phyloP scores from a whole-genome alignment of 2,888 invertebrate species.

The Lathronympha strigana region DNA sequence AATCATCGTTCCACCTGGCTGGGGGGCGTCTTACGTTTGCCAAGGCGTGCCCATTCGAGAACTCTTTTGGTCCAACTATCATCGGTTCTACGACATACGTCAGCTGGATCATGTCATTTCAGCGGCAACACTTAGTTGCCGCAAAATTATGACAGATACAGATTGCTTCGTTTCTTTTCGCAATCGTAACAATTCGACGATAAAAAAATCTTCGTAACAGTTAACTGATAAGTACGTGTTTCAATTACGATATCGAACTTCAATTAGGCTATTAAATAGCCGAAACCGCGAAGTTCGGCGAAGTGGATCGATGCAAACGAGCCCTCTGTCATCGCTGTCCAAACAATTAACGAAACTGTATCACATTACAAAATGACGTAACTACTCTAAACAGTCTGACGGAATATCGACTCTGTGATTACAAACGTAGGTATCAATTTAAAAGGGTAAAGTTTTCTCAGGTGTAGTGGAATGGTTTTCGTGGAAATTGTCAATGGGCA shows the following conservation, averaged over 20 bases:
- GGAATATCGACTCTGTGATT: neutral
- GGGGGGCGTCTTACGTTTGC: no score
- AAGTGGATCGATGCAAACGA: slow-evolving; percentile 39
- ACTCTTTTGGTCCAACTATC: no score
- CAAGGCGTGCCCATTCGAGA: no score
- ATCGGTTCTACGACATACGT: no score
- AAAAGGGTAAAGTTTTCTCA: neutral
- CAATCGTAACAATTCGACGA: neutral
- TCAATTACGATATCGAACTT: slow-evolving; percentile 7
- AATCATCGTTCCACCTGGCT: no score
- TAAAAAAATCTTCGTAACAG: neutral
- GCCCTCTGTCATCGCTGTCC: neutral
- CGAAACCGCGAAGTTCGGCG: slow-evolving; percentile 6
- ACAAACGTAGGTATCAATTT: neutral
- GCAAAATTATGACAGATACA: neutral
- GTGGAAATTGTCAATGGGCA: slow-evolving; percentile 2
- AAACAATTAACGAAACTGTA: slow-evolving; percentile 18
- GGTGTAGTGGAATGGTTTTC: neutral
- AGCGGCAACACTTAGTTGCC: no score
- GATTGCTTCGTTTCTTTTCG: no score
- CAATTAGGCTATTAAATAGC: slow-evolving; percentile 4
- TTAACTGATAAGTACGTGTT: neutral
- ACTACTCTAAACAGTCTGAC: neutral
- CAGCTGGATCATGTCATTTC: no score
- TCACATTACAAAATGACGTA: neutral